These are phyloP conservation scores for Phenganax subtilis DNA, from an alignment of 92 coral and sea anemone genomes.

Conservation along the genomic window DNA sequence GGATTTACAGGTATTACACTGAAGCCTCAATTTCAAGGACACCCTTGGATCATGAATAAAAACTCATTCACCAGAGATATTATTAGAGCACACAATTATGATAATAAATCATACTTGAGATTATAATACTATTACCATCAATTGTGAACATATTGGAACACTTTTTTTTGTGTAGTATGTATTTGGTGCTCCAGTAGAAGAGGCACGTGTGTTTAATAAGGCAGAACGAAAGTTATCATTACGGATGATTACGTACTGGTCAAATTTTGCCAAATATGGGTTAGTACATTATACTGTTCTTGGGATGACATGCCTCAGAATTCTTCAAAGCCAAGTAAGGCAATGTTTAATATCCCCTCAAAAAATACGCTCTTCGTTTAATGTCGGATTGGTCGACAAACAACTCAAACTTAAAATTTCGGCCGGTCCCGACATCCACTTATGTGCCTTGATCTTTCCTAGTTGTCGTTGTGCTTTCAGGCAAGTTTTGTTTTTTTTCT, in stretches of 20 bases:
- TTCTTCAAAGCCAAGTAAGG: neutral
- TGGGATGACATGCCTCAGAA: neutral
- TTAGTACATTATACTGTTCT: slow-evolving; percentile 25
- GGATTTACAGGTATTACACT: slow-evolving; percentile 34
- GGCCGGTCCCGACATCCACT: too few relatives aligned
- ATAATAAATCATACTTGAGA: too few relatives aligned
- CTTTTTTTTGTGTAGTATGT: slow-evolving; percentile 21
- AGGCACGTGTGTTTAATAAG: slow-evolving; percentile 9
- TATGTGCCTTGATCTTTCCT: too few relatives aligned
- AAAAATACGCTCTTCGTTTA: too few relatives aligned
- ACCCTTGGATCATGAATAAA: neutral
- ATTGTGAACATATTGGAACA: neutral
- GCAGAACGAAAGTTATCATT: slow-evolving; percentile 41
- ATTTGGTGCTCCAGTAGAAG: slow-evolving; percentile 45
- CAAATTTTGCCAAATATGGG: slow-evolving; percentile 78
- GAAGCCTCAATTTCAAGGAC: neutral
- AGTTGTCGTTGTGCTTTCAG: too few relatives aligned
- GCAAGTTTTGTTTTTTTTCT: too few relatives aligned
- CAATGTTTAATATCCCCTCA: too few relatives aligned
- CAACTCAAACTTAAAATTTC: too few relatives aligned
- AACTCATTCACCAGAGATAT: too few relatives aligned
- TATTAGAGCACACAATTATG: too few relatives aligned
- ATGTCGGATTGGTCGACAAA: too few relatives aligned
- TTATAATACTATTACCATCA: neutral
- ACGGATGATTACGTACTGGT: slow-evolving; percentile 61